Conservation (phyloP, 2,113 vertebrate genomes). For the Indicator maculatus region DNA sequence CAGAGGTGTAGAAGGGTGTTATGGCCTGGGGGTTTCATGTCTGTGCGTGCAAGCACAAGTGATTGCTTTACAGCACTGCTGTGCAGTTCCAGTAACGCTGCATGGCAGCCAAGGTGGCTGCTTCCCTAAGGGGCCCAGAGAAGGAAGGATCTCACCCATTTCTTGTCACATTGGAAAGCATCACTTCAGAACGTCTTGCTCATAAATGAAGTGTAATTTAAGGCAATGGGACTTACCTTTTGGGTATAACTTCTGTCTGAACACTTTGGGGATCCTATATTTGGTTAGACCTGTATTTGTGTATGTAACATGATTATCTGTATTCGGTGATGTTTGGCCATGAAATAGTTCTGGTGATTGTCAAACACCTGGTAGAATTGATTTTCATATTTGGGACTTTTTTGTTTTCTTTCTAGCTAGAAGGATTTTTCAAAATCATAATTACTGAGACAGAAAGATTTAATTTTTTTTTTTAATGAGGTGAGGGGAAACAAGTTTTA, state of each 20-base stretch:
- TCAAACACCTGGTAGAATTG: background rate
- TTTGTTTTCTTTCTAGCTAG: background rate
- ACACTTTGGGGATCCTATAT: background rate
- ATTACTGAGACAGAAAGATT: background rate
- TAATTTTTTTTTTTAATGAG: background rate
- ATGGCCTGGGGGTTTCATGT: background rate
- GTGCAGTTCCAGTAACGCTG: conserved; percentile 58
- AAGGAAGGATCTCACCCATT: conserved; percentile 72
- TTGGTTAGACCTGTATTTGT: background rate
- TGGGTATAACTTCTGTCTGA: background rate
- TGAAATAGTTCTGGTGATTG: background rate
- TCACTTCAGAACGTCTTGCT: conserved; percentile 56
- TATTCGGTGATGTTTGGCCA: background rate
- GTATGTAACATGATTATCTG: background rate
- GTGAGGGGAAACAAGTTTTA: background rate
- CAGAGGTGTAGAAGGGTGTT: conserved; percentile 26
- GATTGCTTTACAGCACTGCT: conserved; percentile 14
- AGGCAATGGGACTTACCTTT: conserved; percentile 5
- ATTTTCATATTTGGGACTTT: background rate
- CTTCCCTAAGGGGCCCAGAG: conserved; percentile 65
- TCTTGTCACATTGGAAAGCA: conserved; percentile 61
- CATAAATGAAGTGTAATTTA: conserved; percentile 59
- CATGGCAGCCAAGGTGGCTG: conserved; percentile 74
- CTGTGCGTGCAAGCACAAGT: background rate
- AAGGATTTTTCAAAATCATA: background rate